Percentiles rank a stretch among this genome's conserved stretches.
These are phyloP conservation scores for Colletes latitarsis DNA, from an alignment of 1,140 invertebrate genomes.

Conservation along the genomic window DNA sequence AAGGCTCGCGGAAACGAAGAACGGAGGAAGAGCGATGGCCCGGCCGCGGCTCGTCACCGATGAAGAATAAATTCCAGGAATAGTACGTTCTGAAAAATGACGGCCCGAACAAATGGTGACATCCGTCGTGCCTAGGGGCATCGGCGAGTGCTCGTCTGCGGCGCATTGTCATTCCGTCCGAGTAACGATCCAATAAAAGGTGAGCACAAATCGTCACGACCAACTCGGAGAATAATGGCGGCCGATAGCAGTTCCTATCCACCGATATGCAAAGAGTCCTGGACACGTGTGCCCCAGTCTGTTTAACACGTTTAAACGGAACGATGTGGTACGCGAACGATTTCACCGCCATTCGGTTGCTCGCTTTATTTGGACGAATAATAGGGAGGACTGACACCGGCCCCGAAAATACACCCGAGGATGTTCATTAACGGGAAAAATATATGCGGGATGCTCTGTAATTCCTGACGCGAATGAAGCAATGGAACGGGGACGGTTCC, in stretches of 20 bases:
- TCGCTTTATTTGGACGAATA: slow-evolving; percentile 30
- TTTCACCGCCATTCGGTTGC: slow-evolving; percentile 11
- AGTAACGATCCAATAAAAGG: slow-evolving; percentile 70
- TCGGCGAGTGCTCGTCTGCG: slow-evolving; percentile 40
- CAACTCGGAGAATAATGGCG: slow-evolving; percentile 49
- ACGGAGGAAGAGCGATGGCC: slow-evolving; percentile 1
- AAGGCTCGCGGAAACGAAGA: background rate
- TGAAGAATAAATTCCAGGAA: slow-evolving; percentile 64
- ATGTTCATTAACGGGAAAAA: slow-evolving; percentile 8
- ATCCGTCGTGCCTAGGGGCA: slow-evolving; percentile 56
- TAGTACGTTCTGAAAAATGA: slow-evolving; percentile 69
- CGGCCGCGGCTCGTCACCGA: slow-evolving; percentile 43
- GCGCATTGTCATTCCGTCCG: slow-evolving; percentile 60
- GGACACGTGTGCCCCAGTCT: background rate
- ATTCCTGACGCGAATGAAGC: background rate
- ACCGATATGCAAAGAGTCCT: slow-evolving; percentile 30
- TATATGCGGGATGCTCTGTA: no score
- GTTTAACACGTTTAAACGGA: slow-evolving; percentile 13
- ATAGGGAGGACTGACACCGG: background rate
- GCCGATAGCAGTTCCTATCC: slow-evolving; percentile 29
- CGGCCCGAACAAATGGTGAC: slow-evolving; percentile 67
- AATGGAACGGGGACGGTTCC: background rate
- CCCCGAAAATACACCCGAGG: background rate
- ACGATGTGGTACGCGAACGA: background rate
- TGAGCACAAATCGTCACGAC: slow-evolving; percentile 57